These are phyloP conservation scores for Stichodactyla helianthus DNA, from an alignment of 64 coral and sea anemone genomes.

Conservation along the genomic window DNA sequence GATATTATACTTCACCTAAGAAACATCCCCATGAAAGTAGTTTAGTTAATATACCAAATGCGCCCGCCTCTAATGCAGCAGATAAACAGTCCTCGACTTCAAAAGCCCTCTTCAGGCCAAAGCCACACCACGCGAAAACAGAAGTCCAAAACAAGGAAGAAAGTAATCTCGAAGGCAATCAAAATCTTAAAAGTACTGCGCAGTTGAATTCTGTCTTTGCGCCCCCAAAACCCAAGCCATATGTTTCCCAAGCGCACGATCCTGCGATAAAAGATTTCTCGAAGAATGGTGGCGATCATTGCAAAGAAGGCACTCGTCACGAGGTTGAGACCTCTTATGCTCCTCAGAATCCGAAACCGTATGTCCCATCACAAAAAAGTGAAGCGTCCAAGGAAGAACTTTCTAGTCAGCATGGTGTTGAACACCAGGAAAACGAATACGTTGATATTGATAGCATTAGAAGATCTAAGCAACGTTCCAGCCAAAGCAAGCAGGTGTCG, in stretches of 20 bases:
- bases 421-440: neutral
- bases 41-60: neutral
- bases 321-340: neutral
- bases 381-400: neutral
- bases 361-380: neutral
- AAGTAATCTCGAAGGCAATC: neutral
- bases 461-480: neutral
- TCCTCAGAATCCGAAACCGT: neutral
- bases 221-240: neutral
- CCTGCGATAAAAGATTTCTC: neutral
- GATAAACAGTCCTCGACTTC: neutral
- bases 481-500: neutral
- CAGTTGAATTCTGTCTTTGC: conserved; percentile 2
- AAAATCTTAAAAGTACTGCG: neutral
- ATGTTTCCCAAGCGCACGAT: neutral
- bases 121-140: neutral
- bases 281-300: neutral
- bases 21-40: neutral
- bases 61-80: neutral
- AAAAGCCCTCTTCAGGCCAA: neutral
- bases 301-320: neutral
- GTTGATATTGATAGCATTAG: neutral
- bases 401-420: neutral
- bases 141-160: neutral
- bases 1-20: neutral